phyloP scores from a whole-genome alignment of 2,797 vertebrate genomes.

The Sciurus vulgaris region DNA sequence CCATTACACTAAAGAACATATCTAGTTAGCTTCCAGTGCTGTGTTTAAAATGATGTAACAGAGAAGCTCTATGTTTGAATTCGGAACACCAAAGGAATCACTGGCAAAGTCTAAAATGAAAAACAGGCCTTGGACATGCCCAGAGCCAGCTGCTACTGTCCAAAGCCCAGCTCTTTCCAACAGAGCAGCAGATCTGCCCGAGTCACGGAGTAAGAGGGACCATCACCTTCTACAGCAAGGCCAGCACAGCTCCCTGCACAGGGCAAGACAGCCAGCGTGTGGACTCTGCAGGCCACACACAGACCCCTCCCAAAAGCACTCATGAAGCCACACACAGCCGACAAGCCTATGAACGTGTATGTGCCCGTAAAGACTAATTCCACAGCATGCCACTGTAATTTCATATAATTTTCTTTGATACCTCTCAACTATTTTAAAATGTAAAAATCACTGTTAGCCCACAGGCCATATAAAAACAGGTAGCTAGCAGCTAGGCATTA shows the following conservation, averaged over 20 bases:
- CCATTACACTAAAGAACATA: neutral
- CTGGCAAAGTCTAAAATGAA: slow-evolving; percentile 72
- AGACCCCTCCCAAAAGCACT: neutral
- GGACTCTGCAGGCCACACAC: neutral
- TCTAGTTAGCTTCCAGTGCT: neutral
- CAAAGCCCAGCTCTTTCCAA: neutral
- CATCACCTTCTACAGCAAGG: neutral
- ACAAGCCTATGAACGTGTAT: neutral
- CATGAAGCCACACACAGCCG: neutral
- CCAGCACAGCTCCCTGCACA: neutral
- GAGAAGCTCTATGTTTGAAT: slow-evolving; percentile 46
- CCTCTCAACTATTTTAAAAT: slow-evolving; percentile 37
- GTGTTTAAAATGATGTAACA: slow-evolving; percentile 48
- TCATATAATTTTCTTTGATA: slow-evolving; percentile 18
- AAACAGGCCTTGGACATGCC: slow-evolving; percentile 66
- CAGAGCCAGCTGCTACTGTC: slow-evolving; percentile 71
- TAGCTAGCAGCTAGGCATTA: neutral
- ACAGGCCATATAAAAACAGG: neutral
- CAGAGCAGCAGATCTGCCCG: neutral
- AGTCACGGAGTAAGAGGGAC: neutral
- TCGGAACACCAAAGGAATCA: slow-evolving; percentile 53
- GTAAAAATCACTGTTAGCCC: neutral
- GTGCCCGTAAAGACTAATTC: neutral
- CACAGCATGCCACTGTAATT: neutral
- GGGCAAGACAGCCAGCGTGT: neutral